Evolutionary conservation across 2,113 vertebrate genomes (phyloP), one percentile per base, ranked within the genome.

Genomic region (Amphiprion percula): DNA sequence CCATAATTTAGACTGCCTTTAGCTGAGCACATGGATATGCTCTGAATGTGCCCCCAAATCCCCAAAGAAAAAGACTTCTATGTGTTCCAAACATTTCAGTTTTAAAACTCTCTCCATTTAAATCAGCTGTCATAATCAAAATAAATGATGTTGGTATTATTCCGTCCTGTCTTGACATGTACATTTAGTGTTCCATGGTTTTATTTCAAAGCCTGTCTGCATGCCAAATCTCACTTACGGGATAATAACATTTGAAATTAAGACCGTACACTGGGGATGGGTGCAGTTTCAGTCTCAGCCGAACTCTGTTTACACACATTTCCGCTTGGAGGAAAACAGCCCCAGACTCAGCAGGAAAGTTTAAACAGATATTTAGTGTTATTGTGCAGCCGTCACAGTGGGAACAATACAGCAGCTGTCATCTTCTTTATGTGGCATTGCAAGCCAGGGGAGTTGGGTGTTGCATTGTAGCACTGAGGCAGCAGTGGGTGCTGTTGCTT

Each of bases 401-500:
- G 67, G 73, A 54, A 23, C 33, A 10, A 30, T 24, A 28, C 54
- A 53, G 58, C 50, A 24, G 28, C 62, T 66, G 50, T 8, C 2
- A 14, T 14, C n/a, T 59, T 55, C 37, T 11, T 54, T 68, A 44
- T 62, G 30, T 47, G 23, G 24, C 60, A 3, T 14, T 53, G 12
- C 11, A 21, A 56, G 50, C 52, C 47, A 1, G 5, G n/a, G 53
- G 10, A 59, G 41, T 49, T 15, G 47, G 39, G 10, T 46, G 78
- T 41, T 87, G 90, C 82, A 87, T 60, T 86, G 84, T 77, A 62
- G 68, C 68, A 72, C 11, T 54, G 77, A 39, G 83, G 84, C 90
- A 91, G 86, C 88, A 88, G 90, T 77, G 90, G 88, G 86, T 85
- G 90, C 90, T 91, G 88, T 91, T 90, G 88, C 86, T 39, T 67